A percentile compares a stretch with the other conserved stretches of the same genome.
Conservation (phyloP, 2,888 invertebrate genomes). For the Serrognathus titanus region DNA sequence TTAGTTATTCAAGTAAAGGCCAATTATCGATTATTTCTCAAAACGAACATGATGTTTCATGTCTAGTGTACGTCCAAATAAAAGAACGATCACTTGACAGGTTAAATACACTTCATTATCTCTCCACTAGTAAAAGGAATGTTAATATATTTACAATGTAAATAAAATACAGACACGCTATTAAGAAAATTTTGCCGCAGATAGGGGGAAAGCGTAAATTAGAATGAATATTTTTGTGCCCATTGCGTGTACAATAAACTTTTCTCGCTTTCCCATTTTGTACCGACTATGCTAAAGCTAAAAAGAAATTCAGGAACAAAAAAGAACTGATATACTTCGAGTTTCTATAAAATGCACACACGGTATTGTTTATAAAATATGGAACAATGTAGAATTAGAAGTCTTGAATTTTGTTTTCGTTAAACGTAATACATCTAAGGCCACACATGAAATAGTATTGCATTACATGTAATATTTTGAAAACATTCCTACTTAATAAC, state of each 20-base stretch:
- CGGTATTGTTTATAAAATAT: too few species aligned
- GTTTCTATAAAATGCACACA: too few species aligned
- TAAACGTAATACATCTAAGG: conserved; percentile 10
- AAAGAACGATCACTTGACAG: not conserved
- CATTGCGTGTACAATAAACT: not conserved
- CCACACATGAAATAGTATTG: conserved; percentile 16
- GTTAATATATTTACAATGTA: not conserved
- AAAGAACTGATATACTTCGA: too few species aligned
- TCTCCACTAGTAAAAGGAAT: not conserved
- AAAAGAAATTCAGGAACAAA: too few species aligned
- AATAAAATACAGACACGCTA: not conserved
- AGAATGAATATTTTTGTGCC: not conserved
- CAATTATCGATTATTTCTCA: too few species aligned
- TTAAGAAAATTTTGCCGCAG: not conserved
- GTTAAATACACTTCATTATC: not conserved
- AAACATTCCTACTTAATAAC: conserved; percentile 14
- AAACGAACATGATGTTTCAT: too few species aligned
- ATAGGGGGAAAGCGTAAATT: not conserved
- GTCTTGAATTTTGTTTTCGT: conserved; percentile 2
- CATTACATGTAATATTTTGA: conserved; percentile 14
- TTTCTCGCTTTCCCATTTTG: not conserved
- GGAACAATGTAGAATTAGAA: not conserved
- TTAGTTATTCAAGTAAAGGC: too few species aligned
- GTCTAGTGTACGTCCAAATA: not conserved
- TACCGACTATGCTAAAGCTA: too few species aligned